Conservation (phyloP, 2,113 vertebrate genomes). For the Nanorana parkeri region DNA sequence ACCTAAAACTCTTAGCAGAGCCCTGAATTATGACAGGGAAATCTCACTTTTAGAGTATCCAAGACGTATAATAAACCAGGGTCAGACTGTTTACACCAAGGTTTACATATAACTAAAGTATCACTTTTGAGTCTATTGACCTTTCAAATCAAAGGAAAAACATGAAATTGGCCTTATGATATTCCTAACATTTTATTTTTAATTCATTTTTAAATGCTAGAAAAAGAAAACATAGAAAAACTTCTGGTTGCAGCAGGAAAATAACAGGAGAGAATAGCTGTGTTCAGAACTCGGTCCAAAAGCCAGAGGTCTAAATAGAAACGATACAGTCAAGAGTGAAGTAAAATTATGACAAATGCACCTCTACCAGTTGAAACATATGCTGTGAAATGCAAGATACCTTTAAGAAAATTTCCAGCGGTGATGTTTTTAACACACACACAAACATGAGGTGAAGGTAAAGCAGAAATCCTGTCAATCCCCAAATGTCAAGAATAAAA, state of each 20-base stretch:
- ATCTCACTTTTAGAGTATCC: too few species aligned
- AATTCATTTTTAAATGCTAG: neutral
- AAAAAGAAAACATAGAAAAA: neutral
- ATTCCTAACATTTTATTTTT: too few species aligned
- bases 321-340: constrained; percentile 17
- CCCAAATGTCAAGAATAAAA: constrained; percentile 49
- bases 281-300: neutral
- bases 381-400: constrained; percentile 27
- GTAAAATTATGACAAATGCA: constrained; percentile 43
- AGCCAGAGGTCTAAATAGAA: constrained; percentile 35
- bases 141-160: too few species aligned
- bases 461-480: constrained; percentile 17
- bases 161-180: too few species aligned
- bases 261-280: neutral
- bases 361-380: constrained; percentile 2
- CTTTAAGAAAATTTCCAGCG: neutral
- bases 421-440: constrained; percentile 24
- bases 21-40: too few species aligned
- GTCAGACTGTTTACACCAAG: too few species aligned
- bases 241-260: neutral
- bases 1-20: too few species aligned
- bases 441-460: constrained; percentile 41
- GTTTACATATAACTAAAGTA: too few species aligned
- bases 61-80: too few species aligned
- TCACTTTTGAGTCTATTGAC: too few species aligned